phyloP scores from a whole-genome alignment of 2,888 invertebrate species.

The Eledona agricola region DNA sequence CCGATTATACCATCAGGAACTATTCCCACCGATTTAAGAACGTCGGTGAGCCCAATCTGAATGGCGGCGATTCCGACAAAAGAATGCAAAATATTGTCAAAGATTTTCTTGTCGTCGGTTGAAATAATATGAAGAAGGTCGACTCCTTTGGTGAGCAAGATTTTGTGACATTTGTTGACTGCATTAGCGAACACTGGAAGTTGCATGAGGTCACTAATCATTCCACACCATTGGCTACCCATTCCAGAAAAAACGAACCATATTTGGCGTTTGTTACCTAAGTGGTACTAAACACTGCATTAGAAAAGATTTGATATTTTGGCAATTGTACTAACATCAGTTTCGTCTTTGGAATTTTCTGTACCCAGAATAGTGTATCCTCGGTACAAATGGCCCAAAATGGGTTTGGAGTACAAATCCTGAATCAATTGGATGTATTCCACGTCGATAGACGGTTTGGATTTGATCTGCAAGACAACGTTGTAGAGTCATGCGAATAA shows the following conservation, averaged over 20 bases:
- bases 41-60: slow-evolving; percentile 66
- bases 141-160: slow-evolving; percentile 69
- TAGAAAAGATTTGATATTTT: not conserved
- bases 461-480: slow-evolving; percentile 64
- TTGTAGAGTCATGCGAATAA: slow-evolving; percentile 14
- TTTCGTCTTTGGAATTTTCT: slow-evolving; percentile 54
- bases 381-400: slow-evolving; percentile 69
- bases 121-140: slow-evolving; percentile 71
- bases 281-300: slow-evolving; percentile 52
- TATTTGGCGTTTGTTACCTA: slow-evolving; percentile 63
- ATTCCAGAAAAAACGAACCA: slow-evolving; percentile 81
- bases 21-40: slow-evolving; percentile 69
- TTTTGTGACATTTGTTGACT: slow-evolving; percentile 67
- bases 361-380: slow-evolving; percentile 67
- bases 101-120: slow-evolving; percentile 65
- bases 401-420: slow-evolving; percentile 63
- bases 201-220: slow-evolving; percentile 73
- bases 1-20: slow-evolving; percentile 80
- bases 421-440: slow-evolving; percentile 65
- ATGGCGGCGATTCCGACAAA: slow-evolving; percentile 80
- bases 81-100: slow-evolving; percentile 73
- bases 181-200: slow-evolving; percentile 73
- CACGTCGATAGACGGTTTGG: slow-evolving; percentile 62
- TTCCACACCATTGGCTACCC: slow-evolving; percentile 78
- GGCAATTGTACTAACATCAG: slow-evolving; percentile 49